phyloP scores from a whole-genome alignment of 30 jellyfish, hydroid and myxozoan species.

The Nemopilema nomurai region DNA sequence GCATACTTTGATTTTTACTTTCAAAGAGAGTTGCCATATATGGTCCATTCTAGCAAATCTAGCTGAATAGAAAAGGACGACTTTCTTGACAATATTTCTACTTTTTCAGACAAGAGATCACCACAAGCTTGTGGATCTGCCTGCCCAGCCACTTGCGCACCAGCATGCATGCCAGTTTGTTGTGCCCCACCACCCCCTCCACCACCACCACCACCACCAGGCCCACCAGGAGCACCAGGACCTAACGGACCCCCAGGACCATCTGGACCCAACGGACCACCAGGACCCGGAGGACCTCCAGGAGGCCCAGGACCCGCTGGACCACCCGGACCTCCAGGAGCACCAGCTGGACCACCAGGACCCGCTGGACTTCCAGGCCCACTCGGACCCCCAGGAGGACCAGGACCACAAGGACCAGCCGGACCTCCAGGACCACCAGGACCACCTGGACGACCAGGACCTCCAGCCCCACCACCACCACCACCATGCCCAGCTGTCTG shows the following conservation, averaged over 20 bases:
- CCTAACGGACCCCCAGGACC: conserved; percentile 99
- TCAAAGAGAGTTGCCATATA: no score
- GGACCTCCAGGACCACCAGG: conserved; percentile 99
- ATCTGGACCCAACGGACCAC: conserved; percentile 99
- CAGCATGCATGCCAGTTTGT: conserved; percentile 94
- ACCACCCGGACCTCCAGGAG: conserved; percentile 94
- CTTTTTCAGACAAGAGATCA: conserved; percentile 71
- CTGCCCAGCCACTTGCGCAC: conserved; percentile 97
- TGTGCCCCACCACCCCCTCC: conserved; percentile 96
- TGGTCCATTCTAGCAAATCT: no score
- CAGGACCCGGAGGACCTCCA: conserved; percentile 98
- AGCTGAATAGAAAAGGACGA: no score
- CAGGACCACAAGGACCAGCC: conserved; percentile 98
- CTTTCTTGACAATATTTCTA: background rate
- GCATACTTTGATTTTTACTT: no score
- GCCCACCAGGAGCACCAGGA: conserved; percentile 99
- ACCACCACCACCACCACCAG: conserved; percentile 99
- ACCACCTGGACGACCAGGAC: conserved; percentile 99
- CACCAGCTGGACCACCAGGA: conserved; percentile 96
- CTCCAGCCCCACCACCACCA: conserved; percentile 99
- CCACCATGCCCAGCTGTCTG: conserved; percentile 96
- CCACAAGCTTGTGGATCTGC: conserved; percentile 87
- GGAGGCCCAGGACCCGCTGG: conserved; percentile 94
- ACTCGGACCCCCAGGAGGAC: conserved; percentile 95
- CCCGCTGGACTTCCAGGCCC: conserved; percentile 92